Conservation (phyloP, 2,113 vertebrate species). For the Oryzias curvinotus region DNA sequence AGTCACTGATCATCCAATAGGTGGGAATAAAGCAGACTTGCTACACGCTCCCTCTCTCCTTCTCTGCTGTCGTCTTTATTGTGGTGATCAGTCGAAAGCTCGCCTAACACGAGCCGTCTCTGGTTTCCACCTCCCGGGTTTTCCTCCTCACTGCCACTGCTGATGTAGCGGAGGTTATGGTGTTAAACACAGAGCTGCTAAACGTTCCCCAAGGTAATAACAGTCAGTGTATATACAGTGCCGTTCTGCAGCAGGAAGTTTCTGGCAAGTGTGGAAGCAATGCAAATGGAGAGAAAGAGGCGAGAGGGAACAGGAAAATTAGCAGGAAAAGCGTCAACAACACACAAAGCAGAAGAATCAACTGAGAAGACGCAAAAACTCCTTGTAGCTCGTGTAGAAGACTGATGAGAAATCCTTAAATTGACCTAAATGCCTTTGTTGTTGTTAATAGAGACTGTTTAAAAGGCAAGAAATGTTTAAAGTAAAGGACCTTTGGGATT, state of each 20-base stretch:
- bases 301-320: constrained; percentile 21
- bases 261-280: constrained; percentile 39
- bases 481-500: too few species aligned
- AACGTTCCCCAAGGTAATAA: constrained; percentile 77
- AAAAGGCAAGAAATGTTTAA: too few species aligned
- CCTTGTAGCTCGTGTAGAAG: background rate
- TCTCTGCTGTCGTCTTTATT: constrained; percentile 57
- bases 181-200: constrained; percentile 79
- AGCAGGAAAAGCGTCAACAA: constrained; percentile 12
- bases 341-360: constrained; percentile 1
- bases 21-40: constrained; percentile 68
- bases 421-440: too few species aligned
- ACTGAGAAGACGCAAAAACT: constrained; percentile 3
- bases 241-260: constrained; percentile 35
- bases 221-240: constrained; percentile 62
- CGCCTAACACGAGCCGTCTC: constrained; percentile 60
- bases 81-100: constrained; percentile 65
- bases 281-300: constrained; percentile 21
- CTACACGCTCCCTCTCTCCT: constrained; percentile 30
- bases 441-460: too few species aligned
- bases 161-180: constrained; percentile 71
- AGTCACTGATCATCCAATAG: constrained; percentile 71
- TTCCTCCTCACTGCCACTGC: constrained; percentile 52
- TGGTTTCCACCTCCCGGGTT: constrained; percentile 71
- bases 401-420: too few species aligned